Conservation (phyloP, 2,888 invertebrate species). For the Oscheius sp. region DNA sequence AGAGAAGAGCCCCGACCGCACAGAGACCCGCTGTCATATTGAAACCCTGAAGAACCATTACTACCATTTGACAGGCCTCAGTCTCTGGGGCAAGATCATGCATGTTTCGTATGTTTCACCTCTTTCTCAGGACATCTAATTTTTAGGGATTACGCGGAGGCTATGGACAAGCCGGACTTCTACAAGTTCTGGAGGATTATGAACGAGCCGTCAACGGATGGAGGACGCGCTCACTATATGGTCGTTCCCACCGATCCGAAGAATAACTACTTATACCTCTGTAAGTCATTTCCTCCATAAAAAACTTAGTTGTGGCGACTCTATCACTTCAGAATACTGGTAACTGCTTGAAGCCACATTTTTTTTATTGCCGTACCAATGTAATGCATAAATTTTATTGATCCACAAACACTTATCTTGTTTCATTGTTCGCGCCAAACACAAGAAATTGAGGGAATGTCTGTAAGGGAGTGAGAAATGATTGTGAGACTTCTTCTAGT, state of each 20-base stretch:
- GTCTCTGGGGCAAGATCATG: conserved; percentile 20
- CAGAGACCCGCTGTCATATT: conserved; percentile 19
- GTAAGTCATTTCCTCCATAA: background rate
- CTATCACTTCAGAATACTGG: too few species aligned
- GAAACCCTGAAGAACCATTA: conserved; percentile 21
- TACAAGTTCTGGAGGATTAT: conserved; percentile 23
- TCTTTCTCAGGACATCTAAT: background rate
- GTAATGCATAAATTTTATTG: too few species aligned
- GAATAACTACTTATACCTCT: background rate
- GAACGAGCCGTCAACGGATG: background rate
- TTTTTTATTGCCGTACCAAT: too few species aligned
- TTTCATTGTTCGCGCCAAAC: too few species aligned
- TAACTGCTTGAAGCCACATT: too few species aligned
- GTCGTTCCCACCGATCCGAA: conserved; percentile 1
- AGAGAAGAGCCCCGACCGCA: background rate
- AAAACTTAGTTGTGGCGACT: too few species aligned
- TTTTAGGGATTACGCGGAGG: conserved; percentile 21
- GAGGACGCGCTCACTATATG: background rate
- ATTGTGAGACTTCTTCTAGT: too few species aligned
- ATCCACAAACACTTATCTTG: too few species aligned
- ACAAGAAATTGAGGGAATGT: too few species aligned
- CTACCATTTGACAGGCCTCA: conserved; percentile 15
- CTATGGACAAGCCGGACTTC: background rate
- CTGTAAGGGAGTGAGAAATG: too few species aligned
- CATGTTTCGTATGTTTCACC: background rate